phyloP scores from a whole-genome alignment of 1,140 invertebrate species.

The Drosophila elegans region DNA sequence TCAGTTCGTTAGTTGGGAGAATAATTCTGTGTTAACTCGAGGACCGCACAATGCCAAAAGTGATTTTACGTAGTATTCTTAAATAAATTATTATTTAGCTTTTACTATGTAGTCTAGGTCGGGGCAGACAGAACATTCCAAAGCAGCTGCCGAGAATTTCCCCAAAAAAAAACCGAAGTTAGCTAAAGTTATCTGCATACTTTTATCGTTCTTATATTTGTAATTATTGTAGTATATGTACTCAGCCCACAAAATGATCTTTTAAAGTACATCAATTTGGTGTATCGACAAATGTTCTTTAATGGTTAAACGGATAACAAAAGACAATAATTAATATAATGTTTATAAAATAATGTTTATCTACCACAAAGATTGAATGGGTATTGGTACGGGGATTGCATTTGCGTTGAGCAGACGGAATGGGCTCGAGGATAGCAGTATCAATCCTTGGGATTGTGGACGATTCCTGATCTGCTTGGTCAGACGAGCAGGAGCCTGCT shows the following conservation, averaged over 20 bases:
- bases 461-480: slow-evolving; percentile 7
- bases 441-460: slow-evolving; percentile 4
- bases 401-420: slow-evolving; percentile 16
- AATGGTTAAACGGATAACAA: slow-evolving; percentile 68
- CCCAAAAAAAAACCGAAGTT: slow-evolving; percentile 31
- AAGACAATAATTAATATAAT: slow-evolving; percentile 74
- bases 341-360: slow-evolving; percentile 57
- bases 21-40: slow-evolving; percentile 34
- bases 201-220: slow-evolving; percentile 43
- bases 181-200: slow-evolving; percentile 36
- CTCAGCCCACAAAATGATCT: slow-evolving; percentile 17
- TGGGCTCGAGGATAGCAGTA: slow-evolving; percentile 14
- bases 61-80: slow-evolving; percentile 78
- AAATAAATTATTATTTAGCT: slow-evolving; percentile 65
- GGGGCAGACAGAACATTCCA: slow-evolving; percentile 57
- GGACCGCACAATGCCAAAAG: slow-evolving; percentile 73
- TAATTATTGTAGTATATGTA: slow-evolving; percentile 39
- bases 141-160: slow-evolving; percentile 38
- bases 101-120: slow-evolving; percentile 40
- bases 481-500: slow-evolving; percentile 19
- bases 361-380: slow-evolving; percentile 25
- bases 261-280: slow-evolving; percentile 44
- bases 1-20: slow-evolving; percentile 15
- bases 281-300: slow-evolving; percentile 50
- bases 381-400: slow-evolving; percentile 4